Evolutionary conservation across 2,888 invertebrate species (phyloP).

Genomic region (Saturnia japonica): DNA sequence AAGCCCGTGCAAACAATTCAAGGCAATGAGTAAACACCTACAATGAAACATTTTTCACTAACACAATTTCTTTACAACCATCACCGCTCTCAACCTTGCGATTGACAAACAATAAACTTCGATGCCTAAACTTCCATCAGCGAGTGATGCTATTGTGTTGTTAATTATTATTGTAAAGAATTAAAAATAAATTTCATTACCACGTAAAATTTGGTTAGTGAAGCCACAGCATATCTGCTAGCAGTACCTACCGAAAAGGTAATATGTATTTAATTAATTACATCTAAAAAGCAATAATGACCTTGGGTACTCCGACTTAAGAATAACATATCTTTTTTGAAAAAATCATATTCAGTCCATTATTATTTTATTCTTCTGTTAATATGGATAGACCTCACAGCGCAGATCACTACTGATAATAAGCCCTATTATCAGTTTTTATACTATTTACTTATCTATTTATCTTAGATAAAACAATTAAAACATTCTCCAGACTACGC

Average conservation of each 20-base stretch:
- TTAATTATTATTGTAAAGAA: constrained; percentile 36
- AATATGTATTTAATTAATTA: background rate
- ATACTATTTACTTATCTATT: too few species aligned
- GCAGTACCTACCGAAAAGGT: background rate
- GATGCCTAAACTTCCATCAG: constrained; percentile 32
- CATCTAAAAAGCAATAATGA: too few species aligned
- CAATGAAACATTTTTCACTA: constrained; percentile 20
- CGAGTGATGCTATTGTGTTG: constrained; percentile 39
- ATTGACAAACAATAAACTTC: constrained; percentile 30
- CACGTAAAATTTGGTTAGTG: constrained; percentile 27
- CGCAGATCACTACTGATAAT: too few species aligned
- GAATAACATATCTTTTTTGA: too few species aligned
- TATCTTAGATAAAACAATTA: too few species aligned
- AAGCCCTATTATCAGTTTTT: too few species aligned
- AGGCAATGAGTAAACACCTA: constrained; percentile 10
- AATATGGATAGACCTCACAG: too few species aligned
- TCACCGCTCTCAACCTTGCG: constrained; percentile 35
- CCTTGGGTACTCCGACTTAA: too few species aligned
- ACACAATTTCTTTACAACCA: constrained; percentile 27
- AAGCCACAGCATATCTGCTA: too few species aligned
- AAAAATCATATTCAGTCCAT: too few species aligned
- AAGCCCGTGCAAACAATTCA: constrained; percentile 17
- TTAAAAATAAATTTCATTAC: constrained; percentile 40
- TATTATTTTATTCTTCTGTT: too few species aligned
- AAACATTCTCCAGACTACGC: too few species aligned